Evolutionary conservation across 2,888 invertebrate genomes (phyloP).

Genomic region (Dysmachus trigonus): DNA sequence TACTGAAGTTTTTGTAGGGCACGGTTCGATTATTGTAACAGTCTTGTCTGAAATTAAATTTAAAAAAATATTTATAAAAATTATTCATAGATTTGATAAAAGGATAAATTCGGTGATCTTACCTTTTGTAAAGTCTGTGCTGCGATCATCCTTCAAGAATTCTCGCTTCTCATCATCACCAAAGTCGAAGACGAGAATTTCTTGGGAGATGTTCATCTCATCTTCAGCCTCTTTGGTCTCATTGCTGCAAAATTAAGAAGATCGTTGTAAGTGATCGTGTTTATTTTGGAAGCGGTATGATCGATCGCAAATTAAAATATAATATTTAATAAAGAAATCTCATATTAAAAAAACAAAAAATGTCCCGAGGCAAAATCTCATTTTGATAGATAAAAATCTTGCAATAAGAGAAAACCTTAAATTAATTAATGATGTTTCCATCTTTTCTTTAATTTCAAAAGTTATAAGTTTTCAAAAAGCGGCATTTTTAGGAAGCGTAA

Average conservation of each 20-base stretch:
- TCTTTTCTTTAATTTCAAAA: too few relatives aligned
- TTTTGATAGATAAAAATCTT: too few relatives aligned
- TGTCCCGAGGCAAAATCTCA: too few relatives aligned
- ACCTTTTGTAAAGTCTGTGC: constrained; percentile 80
- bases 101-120: constrained; percentile 51
- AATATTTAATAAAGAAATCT: too few relatives aligned
- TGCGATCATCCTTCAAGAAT: constrained; percentile 79
- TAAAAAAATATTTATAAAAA: neutral
- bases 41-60: constrained; percentile 77
- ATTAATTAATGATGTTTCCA: too few relatives aligned
- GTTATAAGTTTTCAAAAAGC: too few relatives aligned
- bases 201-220: constrained; percentile 91
- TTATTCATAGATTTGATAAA: neutral
- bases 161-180: constrained; percentile 91
- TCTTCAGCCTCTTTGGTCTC: constrained; percentile 69
- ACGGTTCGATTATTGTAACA: constrained; percentile 88
- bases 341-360: too few relatives aligned
- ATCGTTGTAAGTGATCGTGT: neutral
- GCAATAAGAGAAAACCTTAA: too few relatives aligned
- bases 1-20: constrained; percentile 92
- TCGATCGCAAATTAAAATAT: too few relatives aligned
- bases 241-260: constrained; percentile 62
- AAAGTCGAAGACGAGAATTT: constrained; percentile 91
- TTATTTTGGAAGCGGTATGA: too few relatives aligned
- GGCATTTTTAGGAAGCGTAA: too few relatives aligned